Conservation (phyloP, 2,888 invertebrate genomes). For the Serrognathus titanus region DNA sequence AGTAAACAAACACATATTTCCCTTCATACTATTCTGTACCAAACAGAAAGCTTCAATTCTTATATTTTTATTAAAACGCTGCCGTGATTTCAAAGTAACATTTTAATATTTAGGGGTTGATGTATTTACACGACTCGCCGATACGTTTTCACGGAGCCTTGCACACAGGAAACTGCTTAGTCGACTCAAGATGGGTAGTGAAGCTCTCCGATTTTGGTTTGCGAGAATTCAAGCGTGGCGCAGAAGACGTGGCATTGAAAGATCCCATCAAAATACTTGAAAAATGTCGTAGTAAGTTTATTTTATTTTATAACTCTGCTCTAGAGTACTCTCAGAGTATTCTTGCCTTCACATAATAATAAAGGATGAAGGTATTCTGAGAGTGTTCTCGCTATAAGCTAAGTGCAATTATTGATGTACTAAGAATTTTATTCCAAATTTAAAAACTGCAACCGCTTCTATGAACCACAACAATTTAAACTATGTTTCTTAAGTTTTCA, state of each 20-base stretch:
- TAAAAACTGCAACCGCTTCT: not conserved
- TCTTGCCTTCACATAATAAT: too few relatives aligned
- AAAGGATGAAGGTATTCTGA: not conserved
- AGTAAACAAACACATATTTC: too few relatives aligned
- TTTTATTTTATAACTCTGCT: not conserved
- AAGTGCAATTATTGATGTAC: too few relatives aligned
- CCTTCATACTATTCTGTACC: too few relatives aligned
- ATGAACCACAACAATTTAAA: too few relatives aligned
- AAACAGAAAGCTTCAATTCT: too few relatives aligned
- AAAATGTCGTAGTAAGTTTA: conserved; percentile 66
- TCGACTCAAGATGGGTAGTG: conserved; percentile 93
- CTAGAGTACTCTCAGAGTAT: not conserved
- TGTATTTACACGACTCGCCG: conserved; percentile 85
- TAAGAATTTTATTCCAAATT: not conserved
- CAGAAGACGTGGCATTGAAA: conserved; percentile 57
- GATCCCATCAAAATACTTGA: conserved; percentile 60
- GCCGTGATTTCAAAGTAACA: too few relatives aligned
- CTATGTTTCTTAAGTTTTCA: too few relatives aligned
- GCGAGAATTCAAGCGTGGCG: conserved; percentile 77
- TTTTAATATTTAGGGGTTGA: conserved; percentile 67
- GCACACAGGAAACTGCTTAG: conserved; percentile 87
- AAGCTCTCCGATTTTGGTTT: conserved; percentile 91
- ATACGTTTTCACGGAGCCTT: conserved; percentile 84
- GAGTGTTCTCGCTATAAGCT: too few relatives aligned
- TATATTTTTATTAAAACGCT: too few relatives aligned